Evolutionary conservation across 1,140 invertebrate species (phyloP).

Genomic region (Ceratosolen solmsi): DNA sequence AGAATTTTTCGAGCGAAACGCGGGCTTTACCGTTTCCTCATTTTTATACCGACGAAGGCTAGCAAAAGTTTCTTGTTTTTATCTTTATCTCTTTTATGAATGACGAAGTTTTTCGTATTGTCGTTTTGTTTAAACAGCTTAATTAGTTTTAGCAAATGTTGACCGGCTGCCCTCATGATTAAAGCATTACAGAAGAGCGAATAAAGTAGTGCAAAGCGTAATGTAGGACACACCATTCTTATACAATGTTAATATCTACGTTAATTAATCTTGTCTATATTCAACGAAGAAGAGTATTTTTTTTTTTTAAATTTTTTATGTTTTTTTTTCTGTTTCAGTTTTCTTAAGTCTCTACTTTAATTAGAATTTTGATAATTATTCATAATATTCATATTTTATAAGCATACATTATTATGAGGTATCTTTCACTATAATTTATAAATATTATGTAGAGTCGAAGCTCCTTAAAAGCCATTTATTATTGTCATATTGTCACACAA

Average conservation of each 20-base stretch:
- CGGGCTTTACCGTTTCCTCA: background rate
- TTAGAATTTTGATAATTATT: too few relatives aligned
- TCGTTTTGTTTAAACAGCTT: background rate
- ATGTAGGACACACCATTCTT: background rate
- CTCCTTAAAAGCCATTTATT: too few relatives aligned
- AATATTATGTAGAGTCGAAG: too few relatives aligned
- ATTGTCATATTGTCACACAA: too few relatives aligned
- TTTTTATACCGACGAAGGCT: background rate
- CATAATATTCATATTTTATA: too few relatives aligned
- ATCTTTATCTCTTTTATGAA: constrained; percentile 5
- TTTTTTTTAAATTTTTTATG: too few relatives aligned
- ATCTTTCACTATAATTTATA: too few relatives aligned
- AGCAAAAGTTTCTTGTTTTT: background rate
- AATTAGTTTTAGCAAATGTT: constrained; percentile 11
- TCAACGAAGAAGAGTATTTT: background rate
- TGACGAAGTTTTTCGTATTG: constrained; percentile 10
- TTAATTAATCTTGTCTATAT: background rate
- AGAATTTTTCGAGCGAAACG: constrained; percentile 21
- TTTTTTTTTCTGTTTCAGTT: too few relatives aligned
- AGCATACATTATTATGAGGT: too few relatives aligned
- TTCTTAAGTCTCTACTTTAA: too few relatives aligned
- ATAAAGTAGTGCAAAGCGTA: background rate
- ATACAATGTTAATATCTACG: background rate
- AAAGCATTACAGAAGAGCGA: background rate
- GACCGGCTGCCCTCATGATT: background rate